These are phyloP conservation scores for Acridotheres tristis DNA, from an alignment of 2,797 vertebrate genomes.

Conservation along the genomic window DNA sequence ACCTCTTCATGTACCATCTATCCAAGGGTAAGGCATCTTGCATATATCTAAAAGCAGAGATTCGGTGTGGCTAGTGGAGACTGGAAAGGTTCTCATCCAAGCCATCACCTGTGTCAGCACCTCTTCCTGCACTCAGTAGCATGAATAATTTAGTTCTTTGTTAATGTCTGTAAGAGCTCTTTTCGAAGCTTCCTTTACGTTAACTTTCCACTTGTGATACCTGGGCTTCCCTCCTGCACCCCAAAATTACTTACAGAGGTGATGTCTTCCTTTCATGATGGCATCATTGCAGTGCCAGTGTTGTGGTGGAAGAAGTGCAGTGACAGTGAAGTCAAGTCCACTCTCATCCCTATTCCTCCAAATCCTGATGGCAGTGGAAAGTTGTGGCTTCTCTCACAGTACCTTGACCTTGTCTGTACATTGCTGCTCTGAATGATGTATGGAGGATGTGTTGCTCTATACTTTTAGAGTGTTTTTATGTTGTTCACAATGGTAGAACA, in stretches of 20 bases:
- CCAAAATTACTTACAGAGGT: not conserved
- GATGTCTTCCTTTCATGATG: not conserved
- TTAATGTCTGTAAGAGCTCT: not conserved
- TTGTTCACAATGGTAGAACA: not conserved
- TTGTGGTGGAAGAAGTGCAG: not conserved
- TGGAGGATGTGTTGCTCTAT: not conserved
- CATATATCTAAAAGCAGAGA: not conserved
- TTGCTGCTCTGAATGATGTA: not conserved
- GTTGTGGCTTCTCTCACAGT: not conserved
- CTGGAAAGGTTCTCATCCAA: not conserved
- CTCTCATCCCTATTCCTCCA: not conserved
- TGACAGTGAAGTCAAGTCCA: not conserved
- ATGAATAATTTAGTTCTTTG: constrained; percentile 12
- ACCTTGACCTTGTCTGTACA: rapidly evolving
- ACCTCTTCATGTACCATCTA: not conserved
- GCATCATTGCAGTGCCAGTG: not conserved
- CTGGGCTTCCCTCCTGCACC: not conserved
- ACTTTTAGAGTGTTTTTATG: not conserved
- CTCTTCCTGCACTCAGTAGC: not conserved
- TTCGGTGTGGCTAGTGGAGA: not conserved
- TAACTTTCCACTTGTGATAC: not conserved
- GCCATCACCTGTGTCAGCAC: not conserved
- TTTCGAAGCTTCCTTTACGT: not conserved
- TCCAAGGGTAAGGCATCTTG: not conserved
- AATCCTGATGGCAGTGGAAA: not conserved